Conservation (phyloP, 2,888 invertebrate genomes). For the Apodemia duryi region DNA sequence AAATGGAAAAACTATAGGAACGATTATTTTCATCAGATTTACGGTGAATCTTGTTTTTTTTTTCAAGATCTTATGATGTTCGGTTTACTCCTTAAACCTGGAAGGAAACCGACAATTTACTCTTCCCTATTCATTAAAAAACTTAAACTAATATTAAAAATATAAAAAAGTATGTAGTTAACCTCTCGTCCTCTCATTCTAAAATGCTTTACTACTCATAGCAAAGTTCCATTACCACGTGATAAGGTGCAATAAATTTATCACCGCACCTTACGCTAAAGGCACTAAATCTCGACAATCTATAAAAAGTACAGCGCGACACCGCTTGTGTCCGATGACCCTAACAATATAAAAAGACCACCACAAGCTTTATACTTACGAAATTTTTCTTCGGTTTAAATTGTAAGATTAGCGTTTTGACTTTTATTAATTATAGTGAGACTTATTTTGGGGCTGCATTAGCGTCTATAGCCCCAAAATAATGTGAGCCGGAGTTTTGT, state of each 20-base stretch:
- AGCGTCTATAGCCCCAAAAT: no score
- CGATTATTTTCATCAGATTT: no score
- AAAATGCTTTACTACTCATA: slow-evolving; percentile 27
- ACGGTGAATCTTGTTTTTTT: no score
- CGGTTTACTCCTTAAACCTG: no score
- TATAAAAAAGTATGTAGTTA: neutral
- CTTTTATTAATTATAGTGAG: no score
- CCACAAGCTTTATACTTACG: slow-evolving; percentile 56
- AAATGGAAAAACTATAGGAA: no score
- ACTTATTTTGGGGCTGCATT: no score
- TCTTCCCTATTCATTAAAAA: neutral
- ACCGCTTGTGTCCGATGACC: slow-evolving; percentile 58
- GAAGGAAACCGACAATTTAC: no score
- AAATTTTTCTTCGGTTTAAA: slow-evolving; percentile 41
- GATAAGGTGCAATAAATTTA: slow-evolving; percentile 71
- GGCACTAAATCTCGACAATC: slow-evolving; percentile 57
- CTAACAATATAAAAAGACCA: slow-evolving; percentile 69
- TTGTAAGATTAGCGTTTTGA: slow-evolving; percentile 25
- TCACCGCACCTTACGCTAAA: slow-evolving; percentile 49
- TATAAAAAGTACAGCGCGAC: slow-evolving; percentile 55
- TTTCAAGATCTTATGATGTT: no score
- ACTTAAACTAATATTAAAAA: neutral
- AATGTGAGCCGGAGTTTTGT: no score
- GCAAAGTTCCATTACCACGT: slow-evolving; percentile 53
- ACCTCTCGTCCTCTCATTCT: slow-evolving; percentile 9